phyloP scores from a whole-genome alignment of 1,140 invertebrate species.

The Drosophila ficusphila region DNA sequence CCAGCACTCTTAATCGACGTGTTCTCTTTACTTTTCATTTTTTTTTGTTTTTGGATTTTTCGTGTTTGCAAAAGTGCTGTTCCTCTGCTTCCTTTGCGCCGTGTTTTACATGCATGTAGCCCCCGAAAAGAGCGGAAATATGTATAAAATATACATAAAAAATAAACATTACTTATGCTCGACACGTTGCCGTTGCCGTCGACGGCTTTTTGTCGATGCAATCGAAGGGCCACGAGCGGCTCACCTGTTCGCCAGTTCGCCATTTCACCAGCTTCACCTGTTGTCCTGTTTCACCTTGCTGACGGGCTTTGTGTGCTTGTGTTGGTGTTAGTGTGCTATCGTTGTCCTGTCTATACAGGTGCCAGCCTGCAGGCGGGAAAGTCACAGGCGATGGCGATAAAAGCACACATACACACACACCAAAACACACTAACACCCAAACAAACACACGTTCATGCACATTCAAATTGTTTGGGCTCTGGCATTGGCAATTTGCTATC shows the following conservation, averaged over 20 bases:
- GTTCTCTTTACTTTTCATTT: neutral
- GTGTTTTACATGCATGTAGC: slow-evolving; percentile 58
- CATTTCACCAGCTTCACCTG: neutral
- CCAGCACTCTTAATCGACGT: slow-evolving; percentile 6
- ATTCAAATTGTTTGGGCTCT: slow-evolving; percentile 66
- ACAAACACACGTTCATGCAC: slow-evolving; percentile 23
- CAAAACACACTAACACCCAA: slow-evolving; percentile 9
- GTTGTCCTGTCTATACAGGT: slow-evolving; percentile 33
- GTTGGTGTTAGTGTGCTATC: slow-evolving; percentile 69
- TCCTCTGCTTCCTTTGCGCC: slow-evolving; percentile 13
- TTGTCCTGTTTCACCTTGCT: neutral
- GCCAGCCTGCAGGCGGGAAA: slow-evolving; percentile 35
- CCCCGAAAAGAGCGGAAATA: slow-evolving; percentile 24
- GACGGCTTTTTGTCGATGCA: slow-evolving; percentile 52
- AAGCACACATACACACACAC: slow-evolving; percentile 34
- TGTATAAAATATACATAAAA: slow-evolving; percentile 42
- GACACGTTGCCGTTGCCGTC: slow-evolving; percentile 50
- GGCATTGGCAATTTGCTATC: slow-evolving; percentile 34
- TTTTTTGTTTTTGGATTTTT: slow-evolving; percentile 39
- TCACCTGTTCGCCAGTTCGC: slow-evolving; percentile 10
- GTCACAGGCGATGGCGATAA: slow-evolving; percentile 66
- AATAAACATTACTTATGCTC: slow-evolving; percentile 74
- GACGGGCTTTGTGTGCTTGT: too few relatives aligned
- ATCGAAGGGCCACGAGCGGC: slow-evolving; percentile 15
- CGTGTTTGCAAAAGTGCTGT: slow-evolving; percentile 9